Conservation (phyloP, 1,140 invertebrate species). For the Penaeus indicus region DNA sequence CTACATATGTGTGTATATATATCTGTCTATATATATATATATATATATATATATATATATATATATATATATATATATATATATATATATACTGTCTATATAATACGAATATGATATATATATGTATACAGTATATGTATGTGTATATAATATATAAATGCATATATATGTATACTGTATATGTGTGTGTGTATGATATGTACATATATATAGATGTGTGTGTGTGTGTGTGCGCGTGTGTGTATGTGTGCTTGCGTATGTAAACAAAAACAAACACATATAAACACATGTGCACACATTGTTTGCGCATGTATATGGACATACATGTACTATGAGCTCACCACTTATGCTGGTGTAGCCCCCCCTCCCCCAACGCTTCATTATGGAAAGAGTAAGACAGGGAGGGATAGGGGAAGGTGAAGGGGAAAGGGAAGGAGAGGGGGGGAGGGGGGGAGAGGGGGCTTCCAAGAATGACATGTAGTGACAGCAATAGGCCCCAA, state of each 20-base stretch:
- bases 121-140: background rate
- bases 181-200: background rate
- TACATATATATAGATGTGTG: background rate
- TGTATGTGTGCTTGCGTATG: slow-evolving; percentile 1
- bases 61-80: background rate
- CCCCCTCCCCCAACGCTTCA: background rate
- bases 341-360: background rate
- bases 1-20: background rate
- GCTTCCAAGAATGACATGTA: no score
- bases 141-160: background rate
- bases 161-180: background rate
- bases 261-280: background rate
- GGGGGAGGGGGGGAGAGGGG: background rate
- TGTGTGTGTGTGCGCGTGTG: background rate
- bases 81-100: background rate
- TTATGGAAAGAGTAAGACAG: background rate
- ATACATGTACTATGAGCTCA: background rate
- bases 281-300: background rate
- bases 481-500: no score
- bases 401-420: background rate
- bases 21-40: background rate
- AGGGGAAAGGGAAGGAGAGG: background rate
- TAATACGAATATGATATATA: background rate
- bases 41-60: background rate
- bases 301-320: background rate